These are phyloP conservation scores for Augochlora pura DNA, from an alignment of 1,140 invertebrate species.

Conservation along the genomic window DNA sequence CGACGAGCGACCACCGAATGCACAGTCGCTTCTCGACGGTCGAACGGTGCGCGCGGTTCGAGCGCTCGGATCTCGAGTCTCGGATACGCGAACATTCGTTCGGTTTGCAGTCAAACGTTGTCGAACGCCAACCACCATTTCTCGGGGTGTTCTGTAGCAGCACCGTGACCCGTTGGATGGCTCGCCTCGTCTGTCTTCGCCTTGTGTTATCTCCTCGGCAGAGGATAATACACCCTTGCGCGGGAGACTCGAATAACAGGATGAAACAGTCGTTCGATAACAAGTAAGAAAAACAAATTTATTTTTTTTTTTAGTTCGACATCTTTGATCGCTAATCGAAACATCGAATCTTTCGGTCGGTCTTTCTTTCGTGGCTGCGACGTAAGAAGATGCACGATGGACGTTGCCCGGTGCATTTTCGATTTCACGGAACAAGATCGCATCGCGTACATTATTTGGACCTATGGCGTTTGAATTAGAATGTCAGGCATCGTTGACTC, in stretches of 20 bases:
- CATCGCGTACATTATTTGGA: too few species aligned
- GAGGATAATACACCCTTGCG: too few species aligned
- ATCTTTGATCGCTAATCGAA: too few species aligned
- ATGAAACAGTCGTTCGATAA: too few species aligned
- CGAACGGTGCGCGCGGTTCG: slow-evolving; percentile 58
- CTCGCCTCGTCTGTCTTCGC: background rate
- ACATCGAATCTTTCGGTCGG: too few species aligned
- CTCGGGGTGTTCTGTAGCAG: background rate
- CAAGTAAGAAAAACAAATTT: slow-evolving; percentile 9
- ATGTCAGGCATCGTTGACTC: slow-evolving; percentile 1
- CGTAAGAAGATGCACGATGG: too few species aligned
- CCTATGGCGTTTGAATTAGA: slow-evolving; percentile 10
- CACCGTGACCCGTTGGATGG: background rate
- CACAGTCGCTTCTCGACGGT: slow-evolving; percentile 73
- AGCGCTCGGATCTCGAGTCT: background rate
- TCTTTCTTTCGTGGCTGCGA: too few species aligned
- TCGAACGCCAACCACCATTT: background rate
- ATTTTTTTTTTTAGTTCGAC: too few species aligned
- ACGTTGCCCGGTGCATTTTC: too few species aligned
- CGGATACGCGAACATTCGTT: slow-evolving; percentile 2
- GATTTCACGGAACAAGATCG: too few species aligned
- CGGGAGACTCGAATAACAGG: too few species aligned
- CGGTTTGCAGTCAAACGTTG: background rate
- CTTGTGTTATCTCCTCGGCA: too few species aligned
- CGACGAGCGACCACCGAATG: slow-evolving; percentile 51